Conservation (phyloP, 2,888 invertebrate genomes). For the Cacoxenus indagator region DNA sequence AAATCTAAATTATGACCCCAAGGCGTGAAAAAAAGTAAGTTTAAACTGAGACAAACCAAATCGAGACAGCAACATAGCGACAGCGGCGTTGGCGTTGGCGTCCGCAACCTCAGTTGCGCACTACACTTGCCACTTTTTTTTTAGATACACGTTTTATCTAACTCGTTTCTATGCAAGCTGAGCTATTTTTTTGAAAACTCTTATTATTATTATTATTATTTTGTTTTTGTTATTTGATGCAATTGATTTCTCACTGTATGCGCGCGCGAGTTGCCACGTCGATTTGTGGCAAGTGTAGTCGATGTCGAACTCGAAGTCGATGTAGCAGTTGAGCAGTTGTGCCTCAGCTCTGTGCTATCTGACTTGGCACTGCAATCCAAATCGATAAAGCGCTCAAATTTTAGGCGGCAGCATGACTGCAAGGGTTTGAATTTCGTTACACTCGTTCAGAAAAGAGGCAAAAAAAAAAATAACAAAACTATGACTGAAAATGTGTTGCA, state of each 20-base stretch:
- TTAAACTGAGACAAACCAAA: neutral
- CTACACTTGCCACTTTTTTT: slow-evolving; percentile 9
- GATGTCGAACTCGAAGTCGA: neutral
- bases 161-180: slow-evolving; percentile 19
- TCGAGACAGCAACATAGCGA: no score
- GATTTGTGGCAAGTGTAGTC: slow-evolving; percentile 14
- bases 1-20: slow-evolving; percentile 34
- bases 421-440: slow-evolving; percentile 17
- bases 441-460: neutral
- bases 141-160: neutral
- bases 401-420: slow-evolving; percentile 17
- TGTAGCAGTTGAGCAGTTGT: neutral
- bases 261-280: neutral
- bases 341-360: neutral
- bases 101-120: neutral
- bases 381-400: slow-evolving; percentile 32
- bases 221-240: slow-evolving; percentile 23
- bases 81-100: neutral
- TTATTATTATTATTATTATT: neutral
- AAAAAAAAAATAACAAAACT: neutral
- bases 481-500: slow-evolving; percentile 4
- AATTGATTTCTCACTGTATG: slow-evolving; percentile 23
- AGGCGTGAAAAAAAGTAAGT: slow-evolving; percentile 27
- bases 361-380: slow-evolving; percentile 7
- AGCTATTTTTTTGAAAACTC: neutral